Percentiles rank a stretch among this genome's conserved stretches.
These are phyloP conservation scores for Acrobasis repandana DNA, from an alignment of 2,888 invertebrate genomes.

Conservation along the genomic window DNA sequence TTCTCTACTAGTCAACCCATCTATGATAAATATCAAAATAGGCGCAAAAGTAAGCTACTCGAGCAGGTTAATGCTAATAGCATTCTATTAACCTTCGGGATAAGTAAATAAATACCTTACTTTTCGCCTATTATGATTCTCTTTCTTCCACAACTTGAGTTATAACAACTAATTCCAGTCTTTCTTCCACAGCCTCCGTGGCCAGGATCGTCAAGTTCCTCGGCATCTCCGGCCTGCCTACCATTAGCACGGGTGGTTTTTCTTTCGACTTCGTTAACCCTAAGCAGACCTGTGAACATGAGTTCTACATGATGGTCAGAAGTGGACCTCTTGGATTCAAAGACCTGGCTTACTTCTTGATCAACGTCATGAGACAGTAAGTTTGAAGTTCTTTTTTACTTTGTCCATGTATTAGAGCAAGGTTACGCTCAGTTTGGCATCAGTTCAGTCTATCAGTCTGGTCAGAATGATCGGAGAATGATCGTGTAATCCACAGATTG, in stretches of 20 bases:
- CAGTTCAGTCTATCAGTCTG: no score
- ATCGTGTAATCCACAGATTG: no score
- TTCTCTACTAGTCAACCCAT: no score
- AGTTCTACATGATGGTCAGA: conserved; percentile 90
- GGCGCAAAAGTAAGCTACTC: no score
- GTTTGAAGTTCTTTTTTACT: conserved; percentile 42
- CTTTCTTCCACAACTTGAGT: no score
- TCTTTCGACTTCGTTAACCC: conserved; percentile 89
- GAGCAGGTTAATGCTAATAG: no score
- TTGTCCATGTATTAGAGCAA: conserved; percentile 5
- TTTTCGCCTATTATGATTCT: no score
- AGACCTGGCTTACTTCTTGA: conserved; percentile 87
- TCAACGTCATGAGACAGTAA: conserved; percentile 84
- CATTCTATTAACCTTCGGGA: no score
- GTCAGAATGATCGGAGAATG: no score
- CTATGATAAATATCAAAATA: no score
- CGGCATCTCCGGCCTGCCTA: conserved; percentile 87
- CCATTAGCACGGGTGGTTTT: conserved; percentile 91
- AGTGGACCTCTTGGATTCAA: conserved; percentile 88
- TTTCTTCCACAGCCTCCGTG: conserved; percentile 86
- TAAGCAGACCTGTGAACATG: conserved; percentile 87
- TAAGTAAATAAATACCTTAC: no score
- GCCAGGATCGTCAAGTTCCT: conserved; percentile 91
- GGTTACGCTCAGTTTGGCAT: no score
- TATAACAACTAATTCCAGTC: neutral